These are phyloP conservation scores for Diarsia rubi DNA, from an alignment of 2,888 invertebrate species.

Conservation along the genomic window DNA sequence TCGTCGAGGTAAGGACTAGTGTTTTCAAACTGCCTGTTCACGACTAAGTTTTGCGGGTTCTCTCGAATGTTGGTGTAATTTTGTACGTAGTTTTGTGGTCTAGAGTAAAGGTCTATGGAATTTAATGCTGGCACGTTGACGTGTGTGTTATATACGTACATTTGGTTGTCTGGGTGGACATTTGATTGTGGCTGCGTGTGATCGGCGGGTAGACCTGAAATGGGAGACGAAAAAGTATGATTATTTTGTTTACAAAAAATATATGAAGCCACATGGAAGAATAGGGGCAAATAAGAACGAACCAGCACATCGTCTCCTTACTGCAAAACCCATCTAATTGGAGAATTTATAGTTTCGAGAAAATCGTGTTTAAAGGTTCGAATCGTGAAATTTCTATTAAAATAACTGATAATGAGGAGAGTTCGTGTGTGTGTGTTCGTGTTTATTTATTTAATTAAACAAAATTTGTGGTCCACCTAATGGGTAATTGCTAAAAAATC, in stretches of 20 bases:
- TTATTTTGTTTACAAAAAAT: background rate
- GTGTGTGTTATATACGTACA: conserved; percentile 82
- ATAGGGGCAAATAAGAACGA: background rate
- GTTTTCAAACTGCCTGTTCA: conserved; percentile 83
- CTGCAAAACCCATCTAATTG: too few relatives aligned
- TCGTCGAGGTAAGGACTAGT: conserved; percentile 79
- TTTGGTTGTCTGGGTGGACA: conserved; percentile 75
- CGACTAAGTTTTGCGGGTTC: conserved; percentile 86
- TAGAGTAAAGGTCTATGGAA: conserved; percentile 78
- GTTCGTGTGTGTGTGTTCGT: too few relatives aligned
- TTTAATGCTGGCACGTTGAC: conserved; percentile 76
- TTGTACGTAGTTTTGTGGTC: conserved; percentile 80
- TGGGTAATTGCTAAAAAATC: too few relatives aligned
- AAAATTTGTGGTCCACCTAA: too few relatives aligned
- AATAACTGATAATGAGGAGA: too few relatives aligned
- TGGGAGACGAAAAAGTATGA: conserved; percentile 7
- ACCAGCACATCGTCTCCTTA: too few relatives aligned
- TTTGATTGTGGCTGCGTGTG: conserved; percentile 69
- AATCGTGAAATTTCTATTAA: too few relatives aligned
- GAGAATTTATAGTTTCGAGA: too few relatives aligned
- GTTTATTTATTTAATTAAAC: too few relatives aligned
- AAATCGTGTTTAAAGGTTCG: too few relatives aligned
- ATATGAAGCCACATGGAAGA: background rate
- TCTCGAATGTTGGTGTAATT: conserved; percentile 78
- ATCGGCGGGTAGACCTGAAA: conserved; percentile 81